Evolutionary conservation across 2,797 vertebrate species (phyloP).

Genomic region (Meda fulgida): DNA sequence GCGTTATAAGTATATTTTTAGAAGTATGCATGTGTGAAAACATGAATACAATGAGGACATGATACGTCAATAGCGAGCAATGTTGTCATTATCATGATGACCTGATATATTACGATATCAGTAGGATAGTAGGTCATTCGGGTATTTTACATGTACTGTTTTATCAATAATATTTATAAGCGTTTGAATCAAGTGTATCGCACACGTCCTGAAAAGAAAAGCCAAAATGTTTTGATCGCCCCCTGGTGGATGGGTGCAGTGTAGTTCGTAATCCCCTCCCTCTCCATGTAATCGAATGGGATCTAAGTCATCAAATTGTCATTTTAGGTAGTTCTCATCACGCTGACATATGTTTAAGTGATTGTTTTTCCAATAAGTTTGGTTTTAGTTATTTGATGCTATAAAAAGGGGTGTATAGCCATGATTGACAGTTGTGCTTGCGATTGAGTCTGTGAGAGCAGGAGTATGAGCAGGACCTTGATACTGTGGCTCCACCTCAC

Average conservation of each 20-base stretch:
- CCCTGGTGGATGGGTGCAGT: no score
- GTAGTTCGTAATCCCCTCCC: not conserved
- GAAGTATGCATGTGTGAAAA: not conserved
- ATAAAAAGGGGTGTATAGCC: not conserved
- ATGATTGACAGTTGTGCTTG: not conserved
- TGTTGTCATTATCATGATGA: not conserved
- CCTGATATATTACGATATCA: not conserved
- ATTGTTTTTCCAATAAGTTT: not conserved
- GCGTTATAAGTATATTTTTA: not conserved
- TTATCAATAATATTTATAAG: not conserved
- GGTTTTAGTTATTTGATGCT: not conserved
- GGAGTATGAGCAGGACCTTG: no score
- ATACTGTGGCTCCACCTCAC: no score
- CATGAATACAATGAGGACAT: not conserved
- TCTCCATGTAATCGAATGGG: not conserved
- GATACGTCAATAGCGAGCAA: not conserved
- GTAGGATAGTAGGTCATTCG: not conserved
- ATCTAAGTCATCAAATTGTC: not conserved
- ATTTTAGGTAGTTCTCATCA: not conserved
- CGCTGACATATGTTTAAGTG: not conserved
- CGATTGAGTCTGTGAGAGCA: no score
- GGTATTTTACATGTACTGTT: not conserved
- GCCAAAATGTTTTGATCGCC: not conserved
- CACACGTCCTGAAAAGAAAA: not conserved
- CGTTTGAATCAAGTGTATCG: not conserved